Base-by-base conservation (phyloP, 2,797 vertebrate species). In the Bryconaethiops microstoma region DNA sequence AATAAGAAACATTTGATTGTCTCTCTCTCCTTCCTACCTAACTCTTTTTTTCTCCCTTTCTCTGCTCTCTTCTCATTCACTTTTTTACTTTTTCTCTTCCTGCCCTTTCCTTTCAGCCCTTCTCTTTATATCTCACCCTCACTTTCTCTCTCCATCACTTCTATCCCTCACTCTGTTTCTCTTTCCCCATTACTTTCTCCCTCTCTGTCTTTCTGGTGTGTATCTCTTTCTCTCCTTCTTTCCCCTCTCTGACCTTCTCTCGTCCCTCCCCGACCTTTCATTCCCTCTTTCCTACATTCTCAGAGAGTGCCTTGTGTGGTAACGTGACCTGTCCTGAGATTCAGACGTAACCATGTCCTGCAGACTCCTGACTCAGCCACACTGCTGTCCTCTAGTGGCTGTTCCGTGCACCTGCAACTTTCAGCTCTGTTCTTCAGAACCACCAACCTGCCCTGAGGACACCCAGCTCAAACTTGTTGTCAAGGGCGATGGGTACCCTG, bases 311-410 rank as follows among this genome's bases (percentile, higher is more conserved):
- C 17, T 57, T 70, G 21, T 85, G 74, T 54, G 50, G 17, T n/a
- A 87, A 80, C 55, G 64, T 64, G 0, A 73, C 19, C 19, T 82
- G 79, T 59, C 67, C 62, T 29, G 29, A 65, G 23, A n/a, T 60
- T 10, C 21, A 12, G 6, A 17, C 65, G 50, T 55, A 60, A 2
- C 35, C 70, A 1, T 84, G 82, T 29, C 70, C 74, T 7, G 60
- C 63, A 12, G 79, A 83, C 23, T 86, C 72, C 5, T 82, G 76
- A 21, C 13, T 75, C 6, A 57, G 39, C 14, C 17, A 77, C 19
- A 17, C 65, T 85, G 78, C 84, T 88, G 86, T 83, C 74, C 80
- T 25, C 86, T 81, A 45, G n/a, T 90, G 84, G 52, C 70, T 7
- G 14, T 19, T 21, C 5, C 45, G 4, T 67, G 52, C 48, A 86